Percentiles rank a stretch among this genome's conserved stretches.
Evolutionary conservation across 2,888 invertebrate species (phyloP).

Genomic region (Eupsilia transversa): DNA sequence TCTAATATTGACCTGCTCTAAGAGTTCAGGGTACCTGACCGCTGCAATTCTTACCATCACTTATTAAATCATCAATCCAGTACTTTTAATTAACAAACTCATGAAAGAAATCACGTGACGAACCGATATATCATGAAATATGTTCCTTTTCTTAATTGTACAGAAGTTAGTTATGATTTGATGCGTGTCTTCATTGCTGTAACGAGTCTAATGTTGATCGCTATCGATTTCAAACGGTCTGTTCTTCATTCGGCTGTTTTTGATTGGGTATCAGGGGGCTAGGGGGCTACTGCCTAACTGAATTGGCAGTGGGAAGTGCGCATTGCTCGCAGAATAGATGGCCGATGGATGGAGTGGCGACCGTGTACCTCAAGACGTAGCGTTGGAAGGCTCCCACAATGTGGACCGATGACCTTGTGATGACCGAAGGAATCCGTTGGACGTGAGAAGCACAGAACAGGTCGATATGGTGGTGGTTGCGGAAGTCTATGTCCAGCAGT

Average conservation of each 20-base stretch:
- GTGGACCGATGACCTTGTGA: too few relatives aligned
- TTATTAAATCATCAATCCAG: background rate
- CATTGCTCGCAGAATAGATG: background rate
- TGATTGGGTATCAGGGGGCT: constrained; percentile 11
- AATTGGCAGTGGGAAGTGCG: background rate
- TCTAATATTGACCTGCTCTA: background rate
- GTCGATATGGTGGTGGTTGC: background rate
- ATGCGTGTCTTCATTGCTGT: constrained; percentile 54
- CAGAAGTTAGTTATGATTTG: constrained; percentile 59
- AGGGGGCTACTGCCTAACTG: background rate
- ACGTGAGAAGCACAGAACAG: background rate
- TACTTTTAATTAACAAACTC: constrained; percentile 23
- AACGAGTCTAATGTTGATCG: constrained; percentile 60
- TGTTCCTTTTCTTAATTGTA: constrained; percentile 48
- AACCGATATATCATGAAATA: constrained; percentile 44
- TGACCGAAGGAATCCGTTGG: too few relatives aligned
- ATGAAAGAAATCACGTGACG: constrained; percentile 53
- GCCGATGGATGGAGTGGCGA: background rate
- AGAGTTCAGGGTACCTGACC: background rate
- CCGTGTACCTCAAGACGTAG: background rate
- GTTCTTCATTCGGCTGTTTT: background rate
- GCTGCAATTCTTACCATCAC: background rate
- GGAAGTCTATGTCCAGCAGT: background rate
- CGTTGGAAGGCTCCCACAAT: too few relatives aligned
- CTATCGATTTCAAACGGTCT: constrained; percentile 62